phyloP scores from a whole-genome alignment of 2,888 invertebrate genomes.

The Cyclophora punctaria region DNA sequence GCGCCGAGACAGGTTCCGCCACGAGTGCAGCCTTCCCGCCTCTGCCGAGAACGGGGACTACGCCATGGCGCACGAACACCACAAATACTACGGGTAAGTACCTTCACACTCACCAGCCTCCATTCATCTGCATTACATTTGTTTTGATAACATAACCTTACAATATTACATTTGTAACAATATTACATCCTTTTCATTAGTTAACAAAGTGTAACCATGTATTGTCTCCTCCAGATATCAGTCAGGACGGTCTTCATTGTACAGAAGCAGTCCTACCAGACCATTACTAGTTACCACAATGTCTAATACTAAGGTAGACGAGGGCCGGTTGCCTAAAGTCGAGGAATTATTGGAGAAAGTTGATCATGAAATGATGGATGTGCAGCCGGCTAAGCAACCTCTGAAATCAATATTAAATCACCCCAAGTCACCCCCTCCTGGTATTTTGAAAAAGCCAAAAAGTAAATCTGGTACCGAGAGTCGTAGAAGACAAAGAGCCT shows the following conservation, averaged over 20 bases:
- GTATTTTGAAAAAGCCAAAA: conserved; percentile 66
- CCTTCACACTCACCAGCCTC: too few species aligned
- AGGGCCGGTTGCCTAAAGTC: conserved; percentile 59
- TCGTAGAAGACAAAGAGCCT: conserved; percentile 60
- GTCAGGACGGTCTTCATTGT: conserved; percentile 51
- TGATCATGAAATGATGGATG: conserved; percentile 61
- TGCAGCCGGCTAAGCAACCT: conserved; percentile 52
- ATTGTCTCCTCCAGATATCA: conserved; percentile 40
- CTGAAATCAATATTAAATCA: conserved; percentile 69
- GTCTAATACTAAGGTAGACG: conserved; percentile 58
- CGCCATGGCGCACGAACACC: conserved; percentile 58
- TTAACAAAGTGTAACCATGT: conserved; percentile 5
- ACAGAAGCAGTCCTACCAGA: conserved; percentile 52
- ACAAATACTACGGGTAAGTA: conserved; percentile 48
- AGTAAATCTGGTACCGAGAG: conserved; percentile 43
- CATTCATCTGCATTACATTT: too few species aligned
- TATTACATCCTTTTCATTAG: conserved; percentile 1
- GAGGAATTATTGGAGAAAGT: conserved; percentile 63
- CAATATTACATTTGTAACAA: background rate
- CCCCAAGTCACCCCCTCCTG: conserved; percentile 53
- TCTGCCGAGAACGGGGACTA: conserved; percentile 60
- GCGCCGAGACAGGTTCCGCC: conserved; percentile 41
- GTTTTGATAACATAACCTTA: background rate
- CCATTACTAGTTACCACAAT: conserved; percentile 54
- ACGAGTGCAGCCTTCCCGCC: conserved; percentile 57